Conservation (phyloP, 2,888 invertebrate genomes). For the Piscicola geometra region DNA sequence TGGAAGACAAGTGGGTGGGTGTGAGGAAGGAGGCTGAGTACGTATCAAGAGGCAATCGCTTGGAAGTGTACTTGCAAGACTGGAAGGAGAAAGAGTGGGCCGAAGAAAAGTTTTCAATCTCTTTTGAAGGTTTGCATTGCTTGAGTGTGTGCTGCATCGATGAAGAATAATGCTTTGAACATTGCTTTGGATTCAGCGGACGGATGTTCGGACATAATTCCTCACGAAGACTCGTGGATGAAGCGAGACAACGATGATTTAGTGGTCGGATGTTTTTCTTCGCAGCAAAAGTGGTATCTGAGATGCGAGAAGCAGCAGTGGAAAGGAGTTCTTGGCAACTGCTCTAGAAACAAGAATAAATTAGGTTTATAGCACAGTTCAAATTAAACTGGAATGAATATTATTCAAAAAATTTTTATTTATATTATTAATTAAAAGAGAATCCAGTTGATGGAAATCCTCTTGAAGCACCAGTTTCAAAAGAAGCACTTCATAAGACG, state of each 20-base stretch:
- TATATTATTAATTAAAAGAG: too few species aligned
- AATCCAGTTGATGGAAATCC: background rate
- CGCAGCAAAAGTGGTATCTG: conserved; percentile 39
- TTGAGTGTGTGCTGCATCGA: background rate
- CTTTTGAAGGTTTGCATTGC: conserved; percentile 1
- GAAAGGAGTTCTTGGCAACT: conserved; percentile 40
- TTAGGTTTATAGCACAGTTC: background rate
- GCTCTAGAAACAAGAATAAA: conserved; percentile 23
- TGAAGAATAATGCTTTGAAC: background rate
- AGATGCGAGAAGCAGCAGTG: conserved; percentile 35
- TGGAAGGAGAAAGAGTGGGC: background rate
- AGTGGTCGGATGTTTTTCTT: conserved; percentile 37
- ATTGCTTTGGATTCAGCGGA: background rate
- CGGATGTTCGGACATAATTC: conserved; percentile 39
- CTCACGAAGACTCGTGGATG: conserved; percentile 37
- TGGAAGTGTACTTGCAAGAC: conserved; percentile 12
- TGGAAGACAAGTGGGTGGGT: background rate
- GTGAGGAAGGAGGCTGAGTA: background rate
- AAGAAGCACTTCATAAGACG: background rate
- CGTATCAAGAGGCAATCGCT: background rate
- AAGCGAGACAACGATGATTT: conserved; percentile 37
- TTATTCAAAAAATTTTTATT: background rate
- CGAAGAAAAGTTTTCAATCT: conserved; percentile 13
- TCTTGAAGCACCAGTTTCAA: background rate
- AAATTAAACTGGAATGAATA: background rate